phyloP scores from a whole-genome alignment of 2,797 vertebrate genomes.

The Acanthurus leucopareius region DNA sequence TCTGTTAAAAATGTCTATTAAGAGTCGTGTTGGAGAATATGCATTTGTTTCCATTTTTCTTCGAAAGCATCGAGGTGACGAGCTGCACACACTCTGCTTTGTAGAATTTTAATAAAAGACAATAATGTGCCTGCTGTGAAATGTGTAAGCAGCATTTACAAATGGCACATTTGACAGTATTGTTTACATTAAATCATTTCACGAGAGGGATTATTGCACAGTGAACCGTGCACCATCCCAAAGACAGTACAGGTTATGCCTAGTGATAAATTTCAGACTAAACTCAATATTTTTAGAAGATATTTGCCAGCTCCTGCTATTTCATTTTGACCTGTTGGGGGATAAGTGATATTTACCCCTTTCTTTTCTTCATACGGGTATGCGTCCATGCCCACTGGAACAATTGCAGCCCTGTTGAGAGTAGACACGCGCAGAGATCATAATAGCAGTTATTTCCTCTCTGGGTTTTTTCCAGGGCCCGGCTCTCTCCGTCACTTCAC shows the following conservation, averaged over 20 bases:
- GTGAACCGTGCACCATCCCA: constrained; percentile 30
- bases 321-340: constrained; percentile 71
- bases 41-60: constrained; percentile 40
- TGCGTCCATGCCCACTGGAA: constrained; percentile 66
- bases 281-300: constrained; percentile 67
- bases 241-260: constrained; percentile 49
- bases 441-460: constrained; percentile 83
- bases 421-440: constrained; percentile 60
- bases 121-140: constrained; percentile 16
- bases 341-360: constrained; percentile 80
- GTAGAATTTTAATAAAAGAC: constrained; percentile 27
- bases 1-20: constrained; percentile 36
- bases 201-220: constrained; percentile 24
- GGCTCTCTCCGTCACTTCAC: constrained; percentile 75
- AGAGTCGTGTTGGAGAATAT: constrained; percentile 23
- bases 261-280: constrained; percentile 50
- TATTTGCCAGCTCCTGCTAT: constrained; percentile 53
- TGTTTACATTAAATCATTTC: constrained; percentile 48
- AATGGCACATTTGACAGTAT: constrained; percentile 17
- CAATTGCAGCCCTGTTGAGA: constrained; percentile 74
- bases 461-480: constrained; percentile 37
- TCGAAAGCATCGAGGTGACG: constrained; percentile 16
- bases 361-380: constrained; percentile 66
- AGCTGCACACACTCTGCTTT: neutral
- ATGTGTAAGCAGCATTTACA: constrained; percentile 19